Percentiles rank a stretch among this genome's conserved stretches.
These are phyloP conservation scores for Papilio demoleus DNA, from an alignment of 2,888 invertebrate genomes.

Conservation along the genomic window DNA sequence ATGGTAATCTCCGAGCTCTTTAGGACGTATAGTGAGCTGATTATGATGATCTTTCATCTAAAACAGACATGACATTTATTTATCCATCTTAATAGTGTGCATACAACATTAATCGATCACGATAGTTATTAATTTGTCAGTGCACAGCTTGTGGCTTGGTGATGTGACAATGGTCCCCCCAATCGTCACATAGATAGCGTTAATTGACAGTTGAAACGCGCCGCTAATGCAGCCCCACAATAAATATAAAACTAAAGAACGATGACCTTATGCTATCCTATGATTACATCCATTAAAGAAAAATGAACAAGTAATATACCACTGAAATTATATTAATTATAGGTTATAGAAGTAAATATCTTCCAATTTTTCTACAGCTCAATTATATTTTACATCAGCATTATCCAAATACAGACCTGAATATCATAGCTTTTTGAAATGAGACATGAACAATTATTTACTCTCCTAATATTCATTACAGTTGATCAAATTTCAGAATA, in stretches of 20 bases:
- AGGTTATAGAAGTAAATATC: too few relatives aligned
- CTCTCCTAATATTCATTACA: too few relatives aligned
- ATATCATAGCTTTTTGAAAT: too few relatives aligned
- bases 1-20: too few relatives aligned
- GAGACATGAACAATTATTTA: too few relatives aligned
- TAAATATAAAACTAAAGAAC: conserved; percentile 60
- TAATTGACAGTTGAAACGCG: conserved; percentile 77
- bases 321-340: background rate
- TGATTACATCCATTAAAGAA: conserved; percentile 27
- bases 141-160: conserved; percentile 41
- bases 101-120: background rate
- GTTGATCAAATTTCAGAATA: too few relatives aligned
- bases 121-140: conserved; percentile 39
- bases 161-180: conserved; percentile 59
- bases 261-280: conserved; percentile 48
- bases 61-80: background rate
- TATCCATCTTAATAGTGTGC: background rate
- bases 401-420: too few relatives aligned
- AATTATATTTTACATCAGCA: too few relatives aligned
- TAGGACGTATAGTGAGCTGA: too few relatives aligned
- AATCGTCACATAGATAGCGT: conserved; percentile 73
- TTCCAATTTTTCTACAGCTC: too few relatives aligned
- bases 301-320: background rate
- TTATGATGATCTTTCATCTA: too few relatives aligned
- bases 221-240: conserved; percentile 74